Base-by-base conservation (phyloP, 35 echinoderm and acorn worm species). In the Stichopus chloronotus region DNA sequence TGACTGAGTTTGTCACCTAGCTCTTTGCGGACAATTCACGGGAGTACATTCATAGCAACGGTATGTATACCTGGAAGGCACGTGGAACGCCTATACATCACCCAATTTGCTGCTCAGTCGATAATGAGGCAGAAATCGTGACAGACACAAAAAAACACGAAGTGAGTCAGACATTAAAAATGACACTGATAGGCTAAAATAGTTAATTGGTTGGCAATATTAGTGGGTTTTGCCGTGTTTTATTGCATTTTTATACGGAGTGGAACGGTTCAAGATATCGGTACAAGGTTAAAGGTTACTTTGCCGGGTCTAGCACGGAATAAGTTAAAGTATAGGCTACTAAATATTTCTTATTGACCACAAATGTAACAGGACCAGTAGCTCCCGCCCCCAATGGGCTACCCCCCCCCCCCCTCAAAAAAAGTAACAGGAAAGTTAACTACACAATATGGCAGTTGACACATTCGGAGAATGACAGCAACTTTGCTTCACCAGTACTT, bases 51-150 rank as follows among this genome's bases (percentile, higher is more conserved):
- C 82, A 85, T 85, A 58, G 82, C 82, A 23, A 58, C 82, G 82
- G 82, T 85, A 85, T 85, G 82, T 85, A 74, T 74, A 85, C 82
- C 82, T 85, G 82, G 54, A 58, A 85, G 82, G 82, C 82, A 85
- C 55, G 82, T 85, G 21, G 57, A 59, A 58, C 82, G 82, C 30
- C 82, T 19, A 58, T 43, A 43, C 16, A 56, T 85, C 53, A 56
- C 57, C 55, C 82, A 85, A 85, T 58, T 85, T 85, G 55, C 82
- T 85, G 57, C 82, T 58, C 55, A 58, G 82, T 85, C 82, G 82
- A 85, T 85, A 85, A 85, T 59, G 82, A 85, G 82, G 82, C 20
- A 58, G 20, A 85, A 85, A 85, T 58, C 82, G 82, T 85, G 55
- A 85, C 17, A n/a, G 58, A 85, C 82, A 85, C 55, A 85, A 85